These are phyloP conservation scores for Taphrorychus bicolor DNA, from an alignment of 2,888 invertebrate genomes.

Conservation along the genomic window DNA sequence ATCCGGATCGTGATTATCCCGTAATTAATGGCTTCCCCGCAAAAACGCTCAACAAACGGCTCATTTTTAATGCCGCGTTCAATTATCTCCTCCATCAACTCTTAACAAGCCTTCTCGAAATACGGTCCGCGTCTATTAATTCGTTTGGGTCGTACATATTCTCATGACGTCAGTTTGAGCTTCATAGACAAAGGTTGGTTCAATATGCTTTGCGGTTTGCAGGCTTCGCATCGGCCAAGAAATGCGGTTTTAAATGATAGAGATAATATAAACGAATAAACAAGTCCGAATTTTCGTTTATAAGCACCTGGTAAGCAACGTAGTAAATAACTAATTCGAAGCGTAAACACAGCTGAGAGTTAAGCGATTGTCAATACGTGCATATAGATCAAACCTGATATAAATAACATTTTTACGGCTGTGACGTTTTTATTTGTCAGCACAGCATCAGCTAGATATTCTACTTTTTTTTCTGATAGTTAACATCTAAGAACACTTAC, in stretches of 20 bases:
- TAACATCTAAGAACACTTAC: neutral
- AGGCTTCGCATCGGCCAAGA: no score
- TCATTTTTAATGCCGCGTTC: neutral
- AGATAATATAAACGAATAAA: no score
- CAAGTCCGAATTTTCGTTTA: neutral
- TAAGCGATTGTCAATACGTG: neutral
- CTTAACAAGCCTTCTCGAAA: neutral
- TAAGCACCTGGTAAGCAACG: neutral
- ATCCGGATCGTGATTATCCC: conserved; percentile 17
- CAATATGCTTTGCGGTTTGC: no score
- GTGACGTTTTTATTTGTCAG: no score
- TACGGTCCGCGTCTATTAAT: neutral
- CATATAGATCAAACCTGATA: neutral
- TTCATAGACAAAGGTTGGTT: neutral
- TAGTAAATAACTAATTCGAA: conserved; percentile 10
- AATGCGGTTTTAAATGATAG: no score
- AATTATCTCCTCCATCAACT: conserved; percentile 4
- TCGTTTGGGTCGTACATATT: no score
- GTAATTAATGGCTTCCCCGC: conserved; percentile 14
- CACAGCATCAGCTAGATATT: neutral
- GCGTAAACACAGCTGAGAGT: conserved; percentile 5
- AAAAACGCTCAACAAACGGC: conserved; percentile 5
- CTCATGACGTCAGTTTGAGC: neutral
- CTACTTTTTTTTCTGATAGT: neutral
- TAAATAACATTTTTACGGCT: conserved; percentile 4